phyloP scores from a whole-genome alignment of 1,140 invertebrate genomes.

The Eupristina koningsbergeri region DNA sequence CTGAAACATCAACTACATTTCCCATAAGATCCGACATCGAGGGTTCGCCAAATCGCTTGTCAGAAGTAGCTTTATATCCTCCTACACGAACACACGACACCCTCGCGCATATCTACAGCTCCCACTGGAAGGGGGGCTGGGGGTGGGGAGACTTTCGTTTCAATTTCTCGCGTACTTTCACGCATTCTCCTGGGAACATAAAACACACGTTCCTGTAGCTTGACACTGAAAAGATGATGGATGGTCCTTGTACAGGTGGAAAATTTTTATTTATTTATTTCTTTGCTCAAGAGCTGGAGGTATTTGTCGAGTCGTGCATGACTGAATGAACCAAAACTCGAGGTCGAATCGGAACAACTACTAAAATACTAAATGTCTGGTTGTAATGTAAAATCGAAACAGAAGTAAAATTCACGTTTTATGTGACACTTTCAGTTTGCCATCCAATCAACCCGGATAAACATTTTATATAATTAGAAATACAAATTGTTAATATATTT shows the following conservation, averaged over 20 bases:
- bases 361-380: too few species aligned
- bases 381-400: too few species aligned
- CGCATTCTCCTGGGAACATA: neutral
- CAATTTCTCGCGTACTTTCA: constrained; percentile 5
- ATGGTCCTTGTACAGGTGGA: neutral
- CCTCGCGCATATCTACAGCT: neutral
- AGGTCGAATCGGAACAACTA: too few species aligned
- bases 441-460: neutral
- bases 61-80: constrained; percentile 4
- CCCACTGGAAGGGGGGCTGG: neutral
- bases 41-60: neutral
- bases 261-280: neutral
- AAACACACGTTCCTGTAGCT: neutral
- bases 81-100: neutral
- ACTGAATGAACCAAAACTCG: too few species aligned
- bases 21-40: neutral
- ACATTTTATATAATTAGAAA: neutral
- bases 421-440: neutral
- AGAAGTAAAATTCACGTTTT: too few species aligned
- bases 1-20: neutral
- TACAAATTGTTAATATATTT: neutral
- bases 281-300: neutral
- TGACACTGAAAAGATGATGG: neutral
- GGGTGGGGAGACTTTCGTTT: too few species aligned
- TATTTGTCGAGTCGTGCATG: neutral